Conservation (phyloP, 2,888 invertebrate species). For the Chrysomela aeneicollis region DNA sequence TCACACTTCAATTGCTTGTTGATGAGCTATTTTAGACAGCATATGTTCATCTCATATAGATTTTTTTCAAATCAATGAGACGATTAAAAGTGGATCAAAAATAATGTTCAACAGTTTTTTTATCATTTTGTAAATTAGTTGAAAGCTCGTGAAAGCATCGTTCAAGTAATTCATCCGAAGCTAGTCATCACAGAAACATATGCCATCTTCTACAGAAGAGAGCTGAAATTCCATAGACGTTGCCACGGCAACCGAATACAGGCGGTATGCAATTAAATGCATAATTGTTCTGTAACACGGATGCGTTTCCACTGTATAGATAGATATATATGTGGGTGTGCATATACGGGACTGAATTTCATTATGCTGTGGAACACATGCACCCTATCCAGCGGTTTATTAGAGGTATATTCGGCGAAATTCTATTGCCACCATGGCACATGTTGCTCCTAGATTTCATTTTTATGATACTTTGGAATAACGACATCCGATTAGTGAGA, state of each 20-base stretch:
- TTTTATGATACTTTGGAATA: neutral
- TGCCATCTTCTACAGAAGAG: neutral
- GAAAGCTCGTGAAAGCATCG: too few species aligned
- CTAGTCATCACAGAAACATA: too few species aligned
- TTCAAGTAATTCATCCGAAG: too few species aligned
- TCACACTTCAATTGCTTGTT: too few species aligned
- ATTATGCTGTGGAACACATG: constrained; percentile 42
- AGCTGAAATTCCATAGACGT: constrained; percentile 13
- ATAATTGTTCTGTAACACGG: constrained; percentile 46
- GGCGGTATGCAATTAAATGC: constrained; percentile 50
- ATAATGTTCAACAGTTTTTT: too few species aligned
- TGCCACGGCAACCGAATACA: constrained; percentile 22
- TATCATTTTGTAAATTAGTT: too few species aligned
- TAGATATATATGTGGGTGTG: neutral
- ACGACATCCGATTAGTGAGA: neutral
- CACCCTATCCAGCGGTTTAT: constrained; percentile 33
- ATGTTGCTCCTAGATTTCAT: constrained; percentile 4
- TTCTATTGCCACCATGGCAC: constrained; percentile 6
- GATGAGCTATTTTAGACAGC: too few species aligned
- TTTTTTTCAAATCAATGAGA: too few species aligned
- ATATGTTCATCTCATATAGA: too few species aligned
- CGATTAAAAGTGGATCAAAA: too few species aligned
- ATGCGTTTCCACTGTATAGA: constrained; percentile 34
- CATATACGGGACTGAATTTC: constrained; percentile 44
- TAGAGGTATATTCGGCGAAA: constrained; percentile 12